Evolutionary conservation across 2,113 vertebrate genomes (phyloP).

Genomic region (Meleagris gallopavo): DNA sequence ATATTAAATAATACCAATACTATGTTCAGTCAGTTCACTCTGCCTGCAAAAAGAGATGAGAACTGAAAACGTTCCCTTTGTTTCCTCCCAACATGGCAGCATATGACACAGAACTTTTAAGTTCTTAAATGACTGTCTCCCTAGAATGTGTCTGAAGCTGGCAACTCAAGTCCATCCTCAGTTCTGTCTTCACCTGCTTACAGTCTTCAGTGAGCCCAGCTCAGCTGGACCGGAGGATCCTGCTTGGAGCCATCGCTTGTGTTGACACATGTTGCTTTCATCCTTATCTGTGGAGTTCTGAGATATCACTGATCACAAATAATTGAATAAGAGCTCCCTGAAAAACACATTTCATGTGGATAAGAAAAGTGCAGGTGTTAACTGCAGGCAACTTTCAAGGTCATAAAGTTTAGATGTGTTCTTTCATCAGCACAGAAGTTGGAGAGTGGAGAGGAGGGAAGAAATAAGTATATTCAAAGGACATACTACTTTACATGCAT

Average conservation of each 20-base stretch:
- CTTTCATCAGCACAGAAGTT: not conserved
- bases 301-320: not conserved
- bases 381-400: not conserved
- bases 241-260: not conserved
- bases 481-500: not conserved
- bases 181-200: not conserved
- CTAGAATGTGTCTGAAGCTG: not conserved
- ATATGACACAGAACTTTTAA: not conserved
- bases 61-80: not conserved
- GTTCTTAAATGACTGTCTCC: not conserved
- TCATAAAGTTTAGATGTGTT: not conserved
- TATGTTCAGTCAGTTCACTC: not conserved
- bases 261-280: not conserved
- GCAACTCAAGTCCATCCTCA: not conserved
- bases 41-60: not conserved
- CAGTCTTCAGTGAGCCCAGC: not conserved
- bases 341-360: not conserved
- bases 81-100: not conserved
- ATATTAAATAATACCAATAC: conserved; percentile 22
- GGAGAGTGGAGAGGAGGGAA: not conserved
- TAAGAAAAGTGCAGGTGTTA: not conserved
- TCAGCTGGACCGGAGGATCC: not conserved
- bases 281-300: not conserved
- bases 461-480: not conserved
- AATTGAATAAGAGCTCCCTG: not conserved